Base-by-base conservation (phyloP, 2,888 invertebrate genomes). In the Apomyelois bistriatella region DNA sequence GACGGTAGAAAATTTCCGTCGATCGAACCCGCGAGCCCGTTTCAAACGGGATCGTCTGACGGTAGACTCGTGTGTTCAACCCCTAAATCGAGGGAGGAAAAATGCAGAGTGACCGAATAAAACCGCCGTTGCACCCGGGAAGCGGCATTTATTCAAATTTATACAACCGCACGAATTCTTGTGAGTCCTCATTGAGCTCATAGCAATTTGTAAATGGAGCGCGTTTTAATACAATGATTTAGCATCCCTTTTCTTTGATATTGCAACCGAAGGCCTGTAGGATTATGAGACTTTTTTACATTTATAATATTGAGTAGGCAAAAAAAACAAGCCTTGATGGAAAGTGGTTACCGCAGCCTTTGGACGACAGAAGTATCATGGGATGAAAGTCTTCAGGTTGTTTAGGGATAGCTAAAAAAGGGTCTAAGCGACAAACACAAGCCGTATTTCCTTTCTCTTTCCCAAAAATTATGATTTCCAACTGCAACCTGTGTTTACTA, bases 141-240 rank as follows among this genome's bases (percentile, higher is more conserved):
- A 62, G 59, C 62, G 58, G 61, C 75, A 75, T 82, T 82, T 82
- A 85, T 85, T 85, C 71, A 83, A 84, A 85, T 83, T 82, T 84
- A 82, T 76, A 82, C 82, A 70, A 76, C 73, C 71, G 68, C 76
- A 70, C 75, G 70, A 76, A 73, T 76, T 72, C 69, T 66, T 66
- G 65, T 66, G 68, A 63, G 68, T 66, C 70, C 72, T 76, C 75
- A 80, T 77, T 76, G 77, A 75, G 71, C 68, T 70, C 66, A 58
- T 70, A 73, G 79, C 82, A 86, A 87, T 86, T 87, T 87, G 77
- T 80, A 84, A 83, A 85, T 85, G 83, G 85, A 79, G 72, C 74
- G 78, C 65, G 71, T 70, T 67, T 66, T 61, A 53, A 57, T 54
- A 65, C 66, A 65, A 73, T 73, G 72, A 74, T 76, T 76, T 74